Percentiles rank a stretch among this genome's conserved stretches.
phyloP scores from a whole-genome alignment of 2,113 vertebrate species.

The Apodemus sylvaticus region DNA sequence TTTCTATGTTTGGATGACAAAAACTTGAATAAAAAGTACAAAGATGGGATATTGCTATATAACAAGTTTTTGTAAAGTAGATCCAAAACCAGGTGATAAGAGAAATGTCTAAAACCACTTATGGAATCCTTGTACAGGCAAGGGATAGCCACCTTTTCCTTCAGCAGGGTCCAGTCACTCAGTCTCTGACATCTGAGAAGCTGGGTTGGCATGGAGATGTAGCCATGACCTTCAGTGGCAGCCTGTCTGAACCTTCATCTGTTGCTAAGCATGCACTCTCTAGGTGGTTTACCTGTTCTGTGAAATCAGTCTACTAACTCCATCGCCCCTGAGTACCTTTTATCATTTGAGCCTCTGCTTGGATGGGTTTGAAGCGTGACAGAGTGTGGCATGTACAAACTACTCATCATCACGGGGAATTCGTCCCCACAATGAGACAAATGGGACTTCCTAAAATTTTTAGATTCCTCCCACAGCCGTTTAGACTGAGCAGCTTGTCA shows the following conservation, averaged over 20 bases:
- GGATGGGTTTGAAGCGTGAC: background rate
- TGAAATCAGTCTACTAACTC: background rate
- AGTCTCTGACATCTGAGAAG: background rate
- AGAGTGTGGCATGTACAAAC: background rate
- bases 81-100: background rate
- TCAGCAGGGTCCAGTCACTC: background rate
- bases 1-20: constrained; percentile 33
- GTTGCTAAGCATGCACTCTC: background rate
- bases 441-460: background rate
- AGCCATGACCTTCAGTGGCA: background rate
- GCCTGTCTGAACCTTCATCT: background rate
- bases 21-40: background rate
- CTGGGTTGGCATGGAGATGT: background rate
- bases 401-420: background rate
- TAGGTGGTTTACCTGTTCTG: background rate
- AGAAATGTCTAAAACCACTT: background rate
- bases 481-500: background rate
- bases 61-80: constrained; percentile 29
- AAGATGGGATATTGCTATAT: background rate
- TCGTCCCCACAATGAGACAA: background rate
- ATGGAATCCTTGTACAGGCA: background rate
- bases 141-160: background rate
- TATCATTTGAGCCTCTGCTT: background rate
- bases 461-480: background rate
- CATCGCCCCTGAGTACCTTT: background rate